Evolutionary conservation across 2,888 invertebrate species (phyloP), one percentile per base, ranked within the genome.

Genomic region (Amphimallon solstitiale): DNA sequence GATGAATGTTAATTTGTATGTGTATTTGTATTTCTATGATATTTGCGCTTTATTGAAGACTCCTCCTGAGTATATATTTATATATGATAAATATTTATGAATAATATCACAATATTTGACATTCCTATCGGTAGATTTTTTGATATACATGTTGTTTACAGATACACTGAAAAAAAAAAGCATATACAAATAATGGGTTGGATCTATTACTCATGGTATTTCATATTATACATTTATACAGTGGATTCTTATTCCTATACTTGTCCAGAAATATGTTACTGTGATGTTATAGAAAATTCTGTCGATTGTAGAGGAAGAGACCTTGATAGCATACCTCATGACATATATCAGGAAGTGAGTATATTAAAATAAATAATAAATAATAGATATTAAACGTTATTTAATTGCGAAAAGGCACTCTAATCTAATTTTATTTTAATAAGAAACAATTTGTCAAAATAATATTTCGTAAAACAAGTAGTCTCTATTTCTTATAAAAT

Each of bases 261-360:
- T 15, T 72, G 72, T 62, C 71, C 72, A 2, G 43, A 46, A 21
- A 34, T 68, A 29, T 74, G 70, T 35, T 61, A 46, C 9, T 71
- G 71, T 48, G 48, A 54, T 14, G 61, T 56, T 21, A 45, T 65
- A 35, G 68, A 71, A 43, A 46, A 51, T 7, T 59, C 48, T 19
- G 62, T 66, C 9, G 61, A 65, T 48, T 74, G 74, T 63, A 68
- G 45, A 52, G 65, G 70, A 43, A 68, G 65, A 12, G 66, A 60
- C 29, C 77, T 86, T 1, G 78, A 72, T 9, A 81, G 83, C 7
- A 70, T 86, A 19, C 85, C 85, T 4, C 77, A 80, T 9, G 79
- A 74, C 12, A 72, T 84, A 15, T 76, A 83, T 70, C 76, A 77
- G 71, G 74, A 81, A 72, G 85, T 85, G 79, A 78, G 82, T 67